Percentiles rank a stretch among this genome's conserved stretches.
These are phyloP conservation scores for Centruroides vittatus DNA, from an alignment of 1,140 invertebrate species.

Conservation along the genomic window DNA sequence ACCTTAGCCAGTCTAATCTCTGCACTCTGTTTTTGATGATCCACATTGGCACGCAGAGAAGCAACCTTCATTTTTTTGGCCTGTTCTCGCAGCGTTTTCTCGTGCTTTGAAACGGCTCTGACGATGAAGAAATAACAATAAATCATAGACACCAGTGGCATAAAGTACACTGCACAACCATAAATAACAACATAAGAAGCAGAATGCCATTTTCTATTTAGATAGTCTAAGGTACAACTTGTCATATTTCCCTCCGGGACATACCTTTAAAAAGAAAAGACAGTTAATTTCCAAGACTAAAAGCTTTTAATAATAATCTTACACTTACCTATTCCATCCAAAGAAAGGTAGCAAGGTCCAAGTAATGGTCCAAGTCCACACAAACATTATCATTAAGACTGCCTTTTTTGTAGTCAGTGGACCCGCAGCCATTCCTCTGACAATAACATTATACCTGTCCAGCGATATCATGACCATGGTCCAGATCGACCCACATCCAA, in stretches of 20 bases:
- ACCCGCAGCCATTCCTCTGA: conserved; percentile 54
- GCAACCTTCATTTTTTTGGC: conserved; percentile 75
- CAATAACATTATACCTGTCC: conserved; percentile 72
- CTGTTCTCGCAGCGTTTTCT: conserved; percentile 65
- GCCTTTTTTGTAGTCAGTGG: conserved; percentile 52
- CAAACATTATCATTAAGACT: conserved; percentile 44
- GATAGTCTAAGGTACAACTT: conserved; percentile 68
- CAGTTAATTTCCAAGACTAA: background rate
- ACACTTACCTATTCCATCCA: conserved; percentile 43
- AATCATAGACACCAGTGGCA: conserved; percentile 54
- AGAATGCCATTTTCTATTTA: conserved; percentile 40
- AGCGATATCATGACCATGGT: conserved; percentile 65
- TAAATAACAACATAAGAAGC: conserved; percentile 54
- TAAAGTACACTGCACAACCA: conserved; percentile 49
- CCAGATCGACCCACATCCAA: conserved; percentile 66
- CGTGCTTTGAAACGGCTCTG: conserved; percentile 61
- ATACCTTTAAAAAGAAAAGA: conserved; percentile 37
- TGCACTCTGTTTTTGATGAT: conserved; percentile 46
- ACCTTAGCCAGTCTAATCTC: conserved; percentile 61
- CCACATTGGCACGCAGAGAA: conserved; percentile 47
- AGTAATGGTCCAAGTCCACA: conserved; percentile 48
- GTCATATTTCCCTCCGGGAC: conserved; percentile 74
- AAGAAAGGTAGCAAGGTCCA: conserved; percentile 59
- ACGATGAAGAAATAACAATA: conserved; percentile 66
- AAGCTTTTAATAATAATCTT: background rate